These are phyloP conservation scores for Cherax quadricarinatus DNA, from an alignment of 1,140 invertebrate genomes.

Conservation along the genomic window DNA sequence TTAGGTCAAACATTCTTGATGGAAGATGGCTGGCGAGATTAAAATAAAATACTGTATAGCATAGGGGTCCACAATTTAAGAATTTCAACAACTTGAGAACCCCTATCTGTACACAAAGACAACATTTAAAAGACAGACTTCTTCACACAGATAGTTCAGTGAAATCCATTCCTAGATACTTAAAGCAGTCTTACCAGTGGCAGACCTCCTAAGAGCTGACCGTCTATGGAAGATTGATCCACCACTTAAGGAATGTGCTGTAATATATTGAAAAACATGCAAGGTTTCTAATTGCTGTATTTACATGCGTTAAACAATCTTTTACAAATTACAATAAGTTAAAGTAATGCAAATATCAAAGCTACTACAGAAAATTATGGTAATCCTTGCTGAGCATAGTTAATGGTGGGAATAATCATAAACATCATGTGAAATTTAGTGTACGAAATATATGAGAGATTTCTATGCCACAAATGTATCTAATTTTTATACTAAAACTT, in stretches of 20 bases:
- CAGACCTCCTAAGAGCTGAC: background rate
- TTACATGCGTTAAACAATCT: too few species aligned
- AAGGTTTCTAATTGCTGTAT: background rate
- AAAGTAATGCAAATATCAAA: too few species aligned
- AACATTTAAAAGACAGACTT: background rate
- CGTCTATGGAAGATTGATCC: background rate
- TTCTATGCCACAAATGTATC: too few species aligned
- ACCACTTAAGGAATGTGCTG: conserved; percentile 6
- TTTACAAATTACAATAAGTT: too few species aligned
- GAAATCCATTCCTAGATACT: background rate
- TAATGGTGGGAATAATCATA: too few species aligned
- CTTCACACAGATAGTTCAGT: background rate
- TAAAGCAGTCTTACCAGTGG: background rate
- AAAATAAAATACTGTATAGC: background rate
- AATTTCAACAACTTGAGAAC: background rate
- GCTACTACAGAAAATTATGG: too few species aligned
- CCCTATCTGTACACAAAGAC: background rate
- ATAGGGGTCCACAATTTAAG: background rate
- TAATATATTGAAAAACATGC: background rate
- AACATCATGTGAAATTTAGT: too few species aligned
- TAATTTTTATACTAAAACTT: too few species aligned
- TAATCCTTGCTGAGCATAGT: too few species aligned
- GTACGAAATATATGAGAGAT: too few species aligned
- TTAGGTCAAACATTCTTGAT: too few species aligned
- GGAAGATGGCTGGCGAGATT: too few species aligned